phyloP scores from a whole-genome alignment of 2,888 invertebrate genomes.

The Lasioglossum leucozonium region DNA sequence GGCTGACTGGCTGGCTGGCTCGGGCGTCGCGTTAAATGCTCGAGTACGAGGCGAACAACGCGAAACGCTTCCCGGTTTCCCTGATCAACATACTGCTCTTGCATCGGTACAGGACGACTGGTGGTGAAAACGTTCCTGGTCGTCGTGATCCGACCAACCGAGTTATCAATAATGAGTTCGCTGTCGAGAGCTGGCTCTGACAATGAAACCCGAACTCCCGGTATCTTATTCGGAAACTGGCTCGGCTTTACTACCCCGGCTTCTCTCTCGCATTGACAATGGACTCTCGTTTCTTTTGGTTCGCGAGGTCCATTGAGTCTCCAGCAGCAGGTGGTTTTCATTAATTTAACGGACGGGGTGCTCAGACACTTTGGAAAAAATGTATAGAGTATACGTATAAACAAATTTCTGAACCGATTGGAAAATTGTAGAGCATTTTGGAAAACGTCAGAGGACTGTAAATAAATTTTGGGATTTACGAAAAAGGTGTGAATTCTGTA shows the following conservation, averaged over 20 bases:
- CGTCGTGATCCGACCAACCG: neutral
- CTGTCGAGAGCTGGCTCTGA: neutral
- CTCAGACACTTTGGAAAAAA: too few species aligned
- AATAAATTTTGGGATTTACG: neutral
- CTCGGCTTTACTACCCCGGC: neutral
- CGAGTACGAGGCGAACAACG: neutral
- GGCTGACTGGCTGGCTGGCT: too few species aligned
- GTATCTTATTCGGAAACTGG: neutral
- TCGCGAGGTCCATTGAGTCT: too few species aligned
- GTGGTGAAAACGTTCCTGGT: neutral
- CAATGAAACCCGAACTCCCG: neutral
- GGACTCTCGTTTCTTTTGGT: neutral
- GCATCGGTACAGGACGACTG: neutral
- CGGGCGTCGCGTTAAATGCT: neutral
- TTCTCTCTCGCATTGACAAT: neutral
- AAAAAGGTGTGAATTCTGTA: rapidly evolving
- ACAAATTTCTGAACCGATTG: neutral
- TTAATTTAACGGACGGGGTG: too few species aligned
- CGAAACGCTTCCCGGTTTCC: neutral
- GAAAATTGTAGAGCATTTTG: neutral
- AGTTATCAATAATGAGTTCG: constrained; percentile 32
- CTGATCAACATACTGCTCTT: neutral
- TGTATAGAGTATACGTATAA: too few species aligned
- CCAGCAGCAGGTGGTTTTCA: too few species aligned
- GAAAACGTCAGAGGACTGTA: neutral